Base-by-base conservation (phyloP, 1,140 invertebrate species). In the Mactra quadrangularis region DNA sequence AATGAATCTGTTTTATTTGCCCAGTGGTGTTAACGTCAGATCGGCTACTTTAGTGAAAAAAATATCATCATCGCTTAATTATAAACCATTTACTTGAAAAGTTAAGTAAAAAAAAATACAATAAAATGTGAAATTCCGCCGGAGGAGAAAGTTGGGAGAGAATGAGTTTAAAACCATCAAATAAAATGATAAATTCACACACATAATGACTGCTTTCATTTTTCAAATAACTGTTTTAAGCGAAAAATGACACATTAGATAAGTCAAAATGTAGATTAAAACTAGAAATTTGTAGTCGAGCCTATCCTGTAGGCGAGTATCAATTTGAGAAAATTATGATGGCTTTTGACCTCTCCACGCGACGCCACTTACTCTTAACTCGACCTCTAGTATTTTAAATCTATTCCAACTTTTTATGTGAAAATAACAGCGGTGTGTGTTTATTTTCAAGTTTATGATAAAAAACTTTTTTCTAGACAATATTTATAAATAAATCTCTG, bases 201-300 rank as follows among this genome's bases (percentile, higher is more conserved):
- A 45, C 17, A 66, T 47, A 27, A 66, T 66, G 62, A 66, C 62
- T 66, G 62, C n/a, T 66, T 66, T 47, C 62, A 66, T 66, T 66
- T 66, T 66, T 66, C 62, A 66, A 66, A 66, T 66, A 25, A 47
- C 25, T 38, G 62, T 66, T 66, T 66, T 66, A 47, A 66, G 62
- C 62, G 62, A 66, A 66, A 66, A 47, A 47, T 66, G 62, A 66
- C 62, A 47, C 62, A 66, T 45, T 66, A 66, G 62, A 66, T 66
- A 22, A 47, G 35, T 66, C 41, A 66, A 45, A 66, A 66, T 45
- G 41, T 19, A 9, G 45, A 31, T 22, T 66, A 22, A 66, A 66
- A 66, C 41, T 38, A 66, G 41, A 7, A 47, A n/a, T 45, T 45
- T 66, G 9, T 2, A 66, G 62, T 47, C 62, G 27, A 3, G 38